phyloP scores from a whole-genome alignment of 92 coral and sea anemone genomes.

The Epizoanthus ramosus region DNA sequence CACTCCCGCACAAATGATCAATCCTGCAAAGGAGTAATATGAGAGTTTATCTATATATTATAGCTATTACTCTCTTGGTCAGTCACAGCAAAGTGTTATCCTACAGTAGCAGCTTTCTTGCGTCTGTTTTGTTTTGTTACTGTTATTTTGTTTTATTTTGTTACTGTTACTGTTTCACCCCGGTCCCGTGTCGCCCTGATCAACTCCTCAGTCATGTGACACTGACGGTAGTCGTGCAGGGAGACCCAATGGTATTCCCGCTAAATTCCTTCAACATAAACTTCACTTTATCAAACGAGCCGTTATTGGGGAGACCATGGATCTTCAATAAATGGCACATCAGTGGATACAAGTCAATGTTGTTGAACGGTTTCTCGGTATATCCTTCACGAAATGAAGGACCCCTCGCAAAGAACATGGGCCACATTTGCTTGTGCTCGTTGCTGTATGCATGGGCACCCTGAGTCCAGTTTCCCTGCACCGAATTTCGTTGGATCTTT shows the following conservation, averaged over 20 bases:
- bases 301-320: constrained; percentile 8
- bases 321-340: constrained; percentile 14
- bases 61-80: no score
- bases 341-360: constrained; percentile 17
- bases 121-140: no score
- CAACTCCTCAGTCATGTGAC: not conserved
- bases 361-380: constrained; percentile 27
- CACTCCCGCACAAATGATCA: no score
- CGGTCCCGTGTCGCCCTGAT: no score
- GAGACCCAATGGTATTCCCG: not conserved
- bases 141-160: no score
- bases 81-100: no score
- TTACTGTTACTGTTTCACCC: no score
- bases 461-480: not conserved
- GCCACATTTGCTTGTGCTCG: constrained; percentile 48
- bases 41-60: no score
- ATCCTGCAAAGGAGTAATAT: no score
- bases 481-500: constrained; percentile 2
- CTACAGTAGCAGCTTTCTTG: no score
- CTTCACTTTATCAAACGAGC: constrained; percentile 34
- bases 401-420: constrained; percentile 59
- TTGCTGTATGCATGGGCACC: constrained; percentile 54
- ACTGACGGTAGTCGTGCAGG: not conserved
- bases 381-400: constrained; percentile 53
- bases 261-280: constrained; percentile 11